Base-by-base conservation (phyloP, 2,113 vertebrate genomes). In the Riparia riparia region DNA sequence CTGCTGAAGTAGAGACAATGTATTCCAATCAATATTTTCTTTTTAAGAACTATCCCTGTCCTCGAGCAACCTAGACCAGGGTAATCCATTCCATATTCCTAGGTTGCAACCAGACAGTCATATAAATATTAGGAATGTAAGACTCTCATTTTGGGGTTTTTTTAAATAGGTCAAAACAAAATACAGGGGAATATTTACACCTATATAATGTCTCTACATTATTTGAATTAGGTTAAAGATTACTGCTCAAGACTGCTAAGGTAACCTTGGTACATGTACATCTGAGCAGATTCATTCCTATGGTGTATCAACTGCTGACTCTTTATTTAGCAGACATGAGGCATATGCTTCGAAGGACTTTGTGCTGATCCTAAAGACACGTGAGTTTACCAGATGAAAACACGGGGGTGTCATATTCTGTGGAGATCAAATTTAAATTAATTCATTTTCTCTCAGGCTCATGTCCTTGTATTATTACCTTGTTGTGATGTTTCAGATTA, bases 381-480 rank as follows among this genome's bases (percentile, higher is more conserved):
- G 0, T 0, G 8, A 91, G 14, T 89, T 95, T 82, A 79, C 44
- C 68, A 87, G 37, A 82, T 45, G 77, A 94, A 91, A 95, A 92
- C 63, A 93, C 34, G 80, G 14, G 39, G 21, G 26, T 77, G 64
- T 93, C 70, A 70, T 70, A 88, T 77, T 83, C 34, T 58, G 19
- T 57, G 44, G 63, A 69, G 49, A 93, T 83, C n/a, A 91, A 54
- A 85, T 91, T 82, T 66, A 88, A 90, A 88, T 77, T 42, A 32
- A 53, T 72, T 78, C 79, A 22, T 4, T 41, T 10, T 61, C 65
- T 82, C 49, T 94, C 84, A 44, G 50, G 9, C 32, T 95, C 37
- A 11, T 29, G 15, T 77, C 22, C 17, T 73, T 19, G 15, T 49
- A 66, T 56, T 51, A 64, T 92, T 86, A 81, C 28, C 64, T 80